Evolutionary conservation across 2,113 vertebrate species (phyloP), one percentile per base, ranked within the genome.

Genomic region (Aphyosemion australe): DNA sequence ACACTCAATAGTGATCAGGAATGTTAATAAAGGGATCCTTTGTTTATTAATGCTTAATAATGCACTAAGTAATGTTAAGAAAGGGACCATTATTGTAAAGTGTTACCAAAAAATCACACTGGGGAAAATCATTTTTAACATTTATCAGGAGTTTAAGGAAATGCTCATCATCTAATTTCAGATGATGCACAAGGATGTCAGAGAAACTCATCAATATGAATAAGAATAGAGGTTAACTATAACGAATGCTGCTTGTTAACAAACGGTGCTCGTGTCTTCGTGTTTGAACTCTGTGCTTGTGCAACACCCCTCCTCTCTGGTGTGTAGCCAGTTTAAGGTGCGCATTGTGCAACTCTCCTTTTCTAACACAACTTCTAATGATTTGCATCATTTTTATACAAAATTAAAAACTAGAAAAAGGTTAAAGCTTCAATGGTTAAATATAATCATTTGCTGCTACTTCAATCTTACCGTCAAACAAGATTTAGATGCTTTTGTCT

Each of bases 311-410:
- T 56, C 43, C 46, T 12, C 20, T 48, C 42, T 46, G 8, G 42
- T 45, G 49, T 60, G 49, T 19, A 21, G 47, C 13, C 55, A 21
- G 26, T 49, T 65, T 77, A 84, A 86, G 65, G 63, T 82, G 69
- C 73, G 41, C 42, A 12, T 32, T 20, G 21, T 43, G 50, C 10
- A 1, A 32, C 26, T 53, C 6, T 37, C 34, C 6, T 37, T 37
- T 37, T 37, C 34, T 37, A 32, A 18, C 19, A 48, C 46, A 8
- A 12, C 31, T 19, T 42, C 13, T 9, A 53, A 51, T 12, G 51
- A 14, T 49, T 69, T 39, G 42, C 46, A 66, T 60, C 13, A 61
- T 13, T 48, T 48, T 19, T 26, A 26, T 26, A 68, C 16, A 63
- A 0, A 51, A 6, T 74, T 26, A 5, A 51, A 16, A 2, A 69